Evolutionary conservation across 2,888 invertebrate species (phyloP), one percentile per base, ranked within the genome.

Genomic region (Gisinianus flammeolus): DNA sequence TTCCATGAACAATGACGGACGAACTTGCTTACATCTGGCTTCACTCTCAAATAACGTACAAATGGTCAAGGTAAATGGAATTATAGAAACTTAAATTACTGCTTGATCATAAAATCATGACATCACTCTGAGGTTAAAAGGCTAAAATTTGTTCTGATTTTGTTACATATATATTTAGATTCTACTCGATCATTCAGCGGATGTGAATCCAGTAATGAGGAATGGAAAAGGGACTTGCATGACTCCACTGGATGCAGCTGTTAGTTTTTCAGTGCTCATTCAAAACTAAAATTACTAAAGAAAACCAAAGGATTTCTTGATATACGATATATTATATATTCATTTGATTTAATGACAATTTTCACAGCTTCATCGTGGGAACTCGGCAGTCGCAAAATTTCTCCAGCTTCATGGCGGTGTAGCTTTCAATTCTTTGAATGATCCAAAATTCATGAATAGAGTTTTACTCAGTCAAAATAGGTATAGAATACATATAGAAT

Each of bases 241-340:
- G 88, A 97, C 97, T 0, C 95, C 97, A 0, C 88, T 97, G 83
- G 97, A 98, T 87, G 95, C 96, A 81, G 96, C 97, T n/a, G n/a
- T n/a, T n/a, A n/a, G n/a, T n/a, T n/a, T n/a, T n/a, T n/a, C n/a
- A n/a, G n/a, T n/a, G n/a, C n/a, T n/a, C n/a, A n/a, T n/a, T n/a
- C n/a, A n/a, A n/a, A n/a, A n/a, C n/a, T n/a, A n/a, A n/a, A n/a
- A n/a, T n/a, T n/a, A n/a, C n/a, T n/a, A n/a, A n/a, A n/a, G n/a
- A n/a, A n/a, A n/a, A n/a, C n/a, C n/a, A n/a, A n/a, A n/a, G n/a
- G n/a, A n/a, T n/a, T n/a, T n/a, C n/a, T n/a, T n/a, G n/a, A n/a
- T n/a, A n/a, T n/a, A n/a, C n/a, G n/a, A n/a, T n/a, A n/a, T n/a
- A n/a, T n/a, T n/a, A n/a, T n/a, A n/a, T n/a, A n/a, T n/a, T n/a